Base-by-base conservation (phyloP, 2,797 vertebrate genomes). In the Benthosema pterotum region DNA sequence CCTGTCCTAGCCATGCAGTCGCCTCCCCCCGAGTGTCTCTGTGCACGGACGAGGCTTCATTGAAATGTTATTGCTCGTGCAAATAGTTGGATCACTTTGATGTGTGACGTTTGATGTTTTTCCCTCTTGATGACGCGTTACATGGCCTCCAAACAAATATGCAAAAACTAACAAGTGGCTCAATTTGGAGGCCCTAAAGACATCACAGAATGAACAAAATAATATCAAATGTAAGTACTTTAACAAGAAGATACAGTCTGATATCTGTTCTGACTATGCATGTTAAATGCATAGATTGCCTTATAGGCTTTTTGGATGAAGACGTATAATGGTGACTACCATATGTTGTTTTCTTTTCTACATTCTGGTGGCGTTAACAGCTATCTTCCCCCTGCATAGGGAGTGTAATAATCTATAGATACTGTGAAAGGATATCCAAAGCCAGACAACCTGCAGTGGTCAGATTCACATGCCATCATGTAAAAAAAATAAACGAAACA, bases 91-190 rank as follows among this genome's bases (percentile, higher is more conserved):
- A 56, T 15, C 60, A 6, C 4, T 56, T 58, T 19, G 22, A 25
- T 25, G 22, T 3, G 60, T 51, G 43, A 57, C 51, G 42, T 67
- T 72, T 67, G 67, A 57, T 64, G 3, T 60, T 25, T 42, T 66
- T 9, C 2, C n/a, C 47, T 9, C 80, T 73, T 78, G 61, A 83
- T 83, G 80, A 38, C n/a, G n/a, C n/a, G 32, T 38, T 3, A 2
- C 4, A 22, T 22, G 19, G 19, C 19, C 19, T 22, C 19, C 19
- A 22, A 22, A 22, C 13, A 15, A 25, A 14, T 71, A 57, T 13
- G 57, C 19, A 22, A 22, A n/a, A 22, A 69, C 79, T 84, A 85
- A 85, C 82, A 86, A 78, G 77, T 82, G 53, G 52, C 52, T 48
- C 61, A 50, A 22, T 2, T 22, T 22, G 19, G 19, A 22, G 19